Conservation (phyloP, 2,113 vertebrate genomes). For the Syrmaticus mikado region DNA sequence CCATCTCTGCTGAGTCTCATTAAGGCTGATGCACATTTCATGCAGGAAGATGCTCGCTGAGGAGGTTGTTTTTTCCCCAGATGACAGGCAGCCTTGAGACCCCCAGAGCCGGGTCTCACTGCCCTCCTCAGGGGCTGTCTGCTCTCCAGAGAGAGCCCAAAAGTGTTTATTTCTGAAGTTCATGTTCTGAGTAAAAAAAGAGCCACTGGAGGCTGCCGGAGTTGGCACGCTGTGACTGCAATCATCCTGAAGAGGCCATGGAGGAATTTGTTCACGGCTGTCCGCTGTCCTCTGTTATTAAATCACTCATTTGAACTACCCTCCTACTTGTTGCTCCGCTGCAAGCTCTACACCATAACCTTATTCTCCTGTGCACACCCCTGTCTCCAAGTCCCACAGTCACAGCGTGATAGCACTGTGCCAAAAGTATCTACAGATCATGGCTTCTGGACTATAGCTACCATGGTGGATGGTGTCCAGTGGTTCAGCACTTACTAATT, state of each 20-base stretch:
- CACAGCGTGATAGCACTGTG: neutral
- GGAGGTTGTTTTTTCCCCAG: neutral
- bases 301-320: neutral
- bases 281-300: neutral
- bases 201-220: neutral
- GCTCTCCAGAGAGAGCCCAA: neutral
- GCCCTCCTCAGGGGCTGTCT: neutral
- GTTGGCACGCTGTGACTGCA: neutral
- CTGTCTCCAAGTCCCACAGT: neutral
- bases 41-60: neutral
- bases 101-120: neutral
- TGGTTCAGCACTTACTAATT: neutral
- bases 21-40: neutral
- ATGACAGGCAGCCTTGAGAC: neutral
- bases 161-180: neutral
- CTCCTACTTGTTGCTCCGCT: neutral
- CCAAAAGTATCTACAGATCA: neutral
- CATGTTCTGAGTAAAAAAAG: neutral
- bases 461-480: neutral
- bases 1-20: neutral
- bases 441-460: neutral
- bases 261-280: neutral
- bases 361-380: neutral
- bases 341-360: neutral
- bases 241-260: neutral